Percentiles rank a stretch among this genome's conserved stretches.
Conservation (phyloP, 2,113 vertebrate species). For the Vanacampus margaritifer region DNA sequence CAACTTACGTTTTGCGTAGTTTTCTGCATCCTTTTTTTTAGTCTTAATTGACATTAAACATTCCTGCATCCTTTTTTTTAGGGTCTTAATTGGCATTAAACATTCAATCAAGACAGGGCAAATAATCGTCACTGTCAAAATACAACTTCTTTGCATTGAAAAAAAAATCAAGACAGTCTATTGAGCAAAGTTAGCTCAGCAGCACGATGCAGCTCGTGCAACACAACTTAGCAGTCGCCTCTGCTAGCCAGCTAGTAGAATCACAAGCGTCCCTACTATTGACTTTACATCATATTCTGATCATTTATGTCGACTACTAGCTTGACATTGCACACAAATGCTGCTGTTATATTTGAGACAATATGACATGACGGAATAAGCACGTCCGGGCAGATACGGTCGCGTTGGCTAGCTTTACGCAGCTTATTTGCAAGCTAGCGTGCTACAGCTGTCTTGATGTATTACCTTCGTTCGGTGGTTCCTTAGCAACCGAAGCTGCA, state of each 20-base stretch:
- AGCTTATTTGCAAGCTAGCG: slow-evolving; percentile 44
- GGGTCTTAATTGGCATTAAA: no score
- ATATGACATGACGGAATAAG: neutral
- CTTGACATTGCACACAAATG: neutral
- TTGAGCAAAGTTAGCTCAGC: slow-evolving; percentile 22
- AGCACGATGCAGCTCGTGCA: slow-evolving; percentile 49
- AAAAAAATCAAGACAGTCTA: neutral
- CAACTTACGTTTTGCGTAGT: neutral
- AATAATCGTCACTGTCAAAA: neutral
- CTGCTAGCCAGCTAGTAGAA: slow-evolving; percentile 28
- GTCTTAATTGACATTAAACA: no score
- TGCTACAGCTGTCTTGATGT: slow-evolving; percentile 59
- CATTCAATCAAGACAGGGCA: neutral
- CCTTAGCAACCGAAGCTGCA: slow-evolving; percentile 73
- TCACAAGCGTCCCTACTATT: slow-evolving; percentile 23
- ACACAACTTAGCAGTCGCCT: slow-evolving; percentile 32
- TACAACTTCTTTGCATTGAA: neutral
- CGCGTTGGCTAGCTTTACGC: slow-evolving; percentile 32
- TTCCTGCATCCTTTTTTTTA: neutral
- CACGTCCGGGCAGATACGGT: neutral
- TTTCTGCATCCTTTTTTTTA: neutral
- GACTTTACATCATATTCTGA: neutral
- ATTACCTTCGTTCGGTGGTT: slow-evolving; percentile 68
- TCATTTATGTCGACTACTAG: neutral
- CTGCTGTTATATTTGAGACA: neutral